Conservation (phyloP, 2,797 vertebrate species). For the Epinephelus malabaricus region DNA sequence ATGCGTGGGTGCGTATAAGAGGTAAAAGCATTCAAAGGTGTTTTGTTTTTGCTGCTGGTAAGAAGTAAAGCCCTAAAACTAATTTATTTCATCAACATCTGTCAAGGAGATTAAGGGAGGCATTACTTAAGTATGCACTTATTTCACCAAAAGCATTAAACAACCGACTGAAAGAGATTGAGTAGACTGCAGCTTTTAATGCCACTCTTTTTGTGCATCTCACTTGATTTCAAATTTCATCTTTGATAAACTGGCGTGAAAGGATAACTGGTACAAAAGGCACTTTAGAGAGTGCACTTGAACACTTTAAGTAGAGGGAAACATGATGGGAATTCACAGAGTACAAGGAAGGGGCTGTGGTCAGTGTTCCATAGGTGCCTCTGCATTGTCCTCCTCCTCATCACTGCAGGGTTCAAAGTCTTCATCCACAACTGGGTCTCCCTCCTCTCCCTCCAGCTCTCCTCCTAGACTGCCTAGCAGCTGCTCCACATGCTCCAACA, state of each 20-base stretch:
- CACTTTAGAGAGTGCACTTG: conserved; percentile 50
- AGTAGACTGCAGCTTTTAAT: conserved; percentile 63
- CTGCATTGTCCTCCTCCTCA: conserved; percentile 74
- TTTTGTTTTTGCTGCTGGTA: conserved; percentile 48
- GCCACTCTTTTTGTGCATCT: conserved; percentile 49
- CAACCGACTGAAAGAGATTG: conserved; percentile 52
- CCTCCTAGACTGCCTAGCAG: conserved; percentile 85
- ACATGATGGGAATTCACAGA: conserved; percentile 27
- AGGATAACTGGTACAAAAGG: conserved; percentile 55
- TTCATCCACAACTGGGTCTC: conserved; percentile 69
- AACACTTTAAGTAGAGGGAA: conserved; percentile 30
- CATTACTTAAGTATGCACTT: conserved; percentile 57
- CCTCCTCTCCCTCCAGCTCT: conserved; percentile 75
- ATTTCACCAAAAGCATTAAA: conserved; percentile 67
- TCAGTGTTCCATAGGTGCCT: conserved; percentile 86
- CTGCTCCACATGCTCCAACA: conserved; percentile 86
- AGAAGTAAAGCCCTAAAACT: conserved; percentile 66
- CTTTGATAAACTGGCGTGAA: conserved; percentile 53
- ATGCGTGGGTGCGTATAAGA: conserved; percentile 36
- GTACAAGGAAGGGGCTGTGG: conserved; percentile 12
- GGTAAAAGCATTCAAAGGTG: conserved; percentile 51
- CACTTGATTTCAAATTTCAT: conserved; percentile 48
- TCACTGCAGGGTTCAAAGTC: conserved; percentile 86
- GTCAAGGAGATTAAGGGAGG: conserved; percentile 64
- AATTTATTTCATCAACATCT: conserved; percentile 66